These are phyloP conservation scores for Channa argus DNA, from an alignment of 2,113 vertebrate genomes.

Conservation along the genomic window DNA sequence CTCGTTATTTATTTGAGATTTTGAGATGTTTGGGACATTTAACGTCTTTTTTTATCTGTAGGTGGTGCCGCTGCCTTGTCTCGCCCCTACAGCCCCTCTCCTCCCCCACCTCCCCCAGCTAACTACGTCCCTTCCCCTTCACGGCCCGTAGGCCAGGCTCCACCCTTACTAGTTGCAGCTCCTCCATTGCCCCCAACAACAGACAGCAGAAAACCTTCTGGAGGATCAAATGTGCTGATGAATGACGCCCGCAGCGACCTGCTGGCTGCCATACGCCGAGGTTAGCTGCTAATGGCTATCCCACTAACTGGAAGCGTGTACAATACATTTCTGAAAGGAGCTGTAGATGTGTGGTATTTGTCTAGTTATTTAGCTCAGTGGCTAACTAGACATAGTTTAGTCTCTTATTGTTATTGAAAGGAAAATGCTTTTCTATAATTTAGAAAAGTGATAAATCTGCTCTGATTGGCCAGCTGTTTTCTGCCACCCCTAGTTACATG, in stretches of 20 bases:
- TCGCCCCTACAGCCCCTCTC: slow-evolving; percentile 79
- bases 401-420: no score
- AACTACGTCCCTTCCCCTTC: slow-evolving; percentile 82
- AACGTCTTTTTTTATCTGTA: neutral
- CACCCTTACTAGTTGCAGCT: slow-evolving; percentile 40
- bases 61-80: slow-evolving; percentile 56
- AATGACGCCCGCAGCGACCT: slow-evolving; percentile 90
- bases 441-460: no score
- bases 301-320: no score
- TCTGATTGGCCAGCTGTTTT: no score
- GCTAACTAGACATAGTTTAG: neutral
- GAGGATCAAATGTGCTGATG: slow-evolving; percentile 79
- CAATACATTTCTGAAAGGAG: no score
- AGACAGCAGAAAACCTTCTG: slow-evolving; percentile 74
- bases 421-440: no score
- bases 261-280: slow-evolving; percentile 88
- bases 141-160: slow-evolving; percentile 38
- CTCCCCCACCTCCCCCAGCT: slow-evolving; percentile 75
- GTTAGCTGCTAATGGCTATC: slow-evolving; percentile 38
- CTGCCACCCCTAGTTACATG: no score
- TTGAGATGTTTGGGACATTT: no score
- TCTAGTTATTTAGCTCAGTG: slow-evolving; percentile 15
- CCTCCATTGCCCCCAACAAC: slow-evolving; percentile 60
- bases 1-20: no score
- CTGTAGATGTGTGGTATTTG: no score